Base-by-base conservation (phyloP, 2,797 vertebrate species). In the Alca torda region DNA sequence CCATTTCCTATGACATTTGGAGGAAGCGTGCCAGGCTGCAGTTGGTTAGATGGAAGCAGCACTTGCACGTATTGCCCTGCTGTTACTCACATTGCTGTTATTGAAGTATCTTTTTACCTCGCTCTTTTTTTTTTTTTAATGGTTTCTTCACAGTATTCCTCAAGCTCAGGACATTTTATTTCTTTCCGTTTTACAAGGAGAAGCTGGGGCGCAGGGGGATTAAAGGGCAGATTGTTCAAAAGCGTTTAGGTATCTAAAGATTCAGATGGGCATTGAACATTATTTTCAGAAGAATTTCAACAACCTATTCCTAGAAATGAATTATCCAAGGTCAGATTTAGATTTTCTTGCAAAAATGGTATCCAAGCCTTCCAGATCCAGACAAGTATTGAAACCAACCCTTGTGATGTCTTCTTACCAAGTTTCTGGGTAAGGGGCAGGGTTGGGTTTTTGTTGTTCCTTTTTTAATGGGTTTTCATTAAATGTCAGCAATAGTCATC, bases 211-310 rank as follows among this genome's bases (percentile, higher is more conserved):
- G 79, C n/a, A 53, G 54, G 46, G 76, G 87, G 73, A 93, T 89
- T 86, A 94, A 97, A 96, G 79, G 59, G 73, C 79, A 72, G 26
- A 28, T 81, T 86, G 78, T 94, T 96, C 82, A 95, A 97, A 97
- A 91, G 82, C 70, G 46, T 65, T 78, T 81, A 81, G 67, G 73
- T 70, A 73, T 50, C 2, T 72, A 39, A 96, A 88, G 92, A 79
- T 88, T 93, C 67, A 75, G 73, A 45, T 90, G 56, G 60, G 12
- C 48, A 63, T 76, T 94, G 73, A 91, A 76, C 17, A 1, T 89
- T 65, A 76, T 94, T 96, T 94, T 91, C 82, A 92, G 86, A 84
- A 90, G 59, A 91, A 88, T 41, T 95, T 91, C 74, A 84, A 39
- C 35, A 56, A 33, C 12, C 21, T 70, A 1, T 94, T 91, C 95